Evolutionary conservation across 2,888 invertebrate genomes (phyloP), one percentile per base, ranked within the genome.

Genomic region (Sinopyrophorus schimmeli): DNA sequence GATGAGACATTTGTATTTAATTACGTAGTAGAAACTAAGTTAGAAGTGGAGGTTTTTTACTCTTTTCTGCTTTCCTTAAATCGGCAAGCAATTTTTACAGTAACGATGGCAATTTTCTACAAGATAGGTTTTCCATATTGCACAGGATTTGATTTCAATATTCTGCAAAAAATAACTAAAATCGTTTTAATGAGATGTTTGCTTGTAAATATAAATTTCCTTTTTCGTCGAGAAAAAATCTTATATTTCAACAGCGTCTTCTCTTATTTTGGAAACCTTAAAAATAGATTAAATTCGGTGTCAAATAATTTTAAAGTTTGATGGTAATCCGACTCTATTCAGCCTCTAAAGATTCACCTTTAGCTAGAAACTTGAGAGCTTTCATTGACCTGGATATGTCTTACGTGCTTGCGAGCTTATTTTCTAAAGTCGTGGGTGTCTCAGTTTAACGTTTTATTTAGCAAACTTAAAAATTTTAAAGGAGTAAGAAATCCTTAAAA

Each of bases 71-170:
- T 34, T 20, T 34, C 6, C 21, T 34, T 34, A 34, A 34, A 21
- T 34, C 21, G 21, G 9, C 11, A 12, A 9, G 21, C 34, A 34
- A 34, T 15, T 34, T 34, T 34, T 34, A 16, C 20, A 7, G 34
- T 34, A 34, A 34, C 21, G 34, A 34, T 34, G 34, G 21, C 34
- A 34, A 34, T 34, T 34, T 34, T 3, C 16, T 11, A 21, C 21
- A n/a, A n/a, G 6, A 20, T 14, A 20, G 21, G 10, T 14, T 20
- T 20, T 34, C 21, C n/a, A n/a, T 18, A 34, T 34, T 5, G 5
- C 9, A 31, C n/a, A 21, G 20, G 34, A 21, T 34, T 21, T 34
- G 34, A 34, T 21, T 34, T 34, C 34, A 18, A 20, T 34, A 34
- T 14, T 20, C 14, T n/a, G 14, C 1, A 20, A 21, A 21, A 21